A percentile compares a stretch with the other conserved stretches of the same genome.
phyloP scores from a whole-genome alignment of 2,888 invertebrate species.

The Nemotelus nigrinus region DNA sequence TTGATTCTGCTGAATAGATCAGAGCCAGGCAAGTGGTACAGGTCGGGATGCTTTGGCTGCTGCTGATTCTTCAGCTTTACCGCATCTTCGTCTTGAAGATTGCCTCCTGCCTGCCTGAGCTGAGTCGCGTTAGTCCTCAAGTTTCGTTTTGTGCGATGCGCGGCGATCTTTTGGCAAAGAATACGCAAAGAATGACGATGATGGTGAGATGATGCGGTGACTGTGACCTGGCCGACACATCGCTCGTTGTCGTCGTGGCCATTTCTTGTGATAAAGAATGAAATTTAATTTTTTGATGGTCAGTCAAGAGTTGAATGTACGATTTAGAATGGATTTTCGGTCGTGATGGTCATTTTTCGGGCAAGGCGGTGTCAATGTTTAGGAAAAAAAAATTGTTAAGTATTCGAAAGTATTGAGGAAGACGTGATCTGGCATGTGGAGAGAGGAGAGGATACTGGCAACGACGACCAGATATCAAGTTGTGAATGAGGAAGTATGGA shows the following conservation, averaged over 20 bases:
- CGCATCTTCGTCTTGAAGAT: too few relatives aligned
- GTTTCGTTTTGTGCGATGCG: not conserved
- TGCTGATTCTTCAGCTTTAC: too few relatives aligned
- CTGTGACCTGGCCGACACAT: not conserved
- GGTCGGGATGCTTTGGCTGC: too few relatives aligned
- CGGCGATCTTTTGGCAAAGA: not conserved
- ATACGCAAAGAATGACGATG: not conserved
- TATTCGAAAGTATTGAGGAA: not conserved
- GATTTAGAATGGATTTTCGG: slow-evolving; percentile 21
- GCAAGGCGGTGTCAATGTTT: not conserved
- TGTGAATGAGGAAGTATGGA: too few relatives aligned
- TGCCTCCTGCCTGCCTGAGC: too few relatives aligned
- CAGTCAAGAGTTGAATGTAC: slow-evolving; percentile 27
- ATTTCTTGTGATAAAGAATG: not conserved
- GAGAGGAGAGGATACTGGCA: too few relatives aligned
- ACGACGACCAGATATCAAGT: too few relatives aligned
- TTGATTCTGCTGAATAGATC: too few relatives aligned
- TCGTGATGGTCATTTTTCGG: slow-evolving; percentile 15
- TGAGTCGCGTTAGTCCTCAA: too few relatives aligned
- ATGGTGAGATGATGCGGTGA: not conserved
- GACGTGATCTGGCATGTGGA: not conserved
- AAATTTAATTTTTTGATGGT: not conserved
- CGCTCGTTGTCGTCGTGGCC: not conserved
- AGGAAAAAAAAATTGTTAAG: not conserved
- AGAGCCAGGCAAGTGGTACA: too few relatives aligned